Conservation (phyloP, 2,797 vertebrate genomes). For the Peromyscus nudipes region DNA sequence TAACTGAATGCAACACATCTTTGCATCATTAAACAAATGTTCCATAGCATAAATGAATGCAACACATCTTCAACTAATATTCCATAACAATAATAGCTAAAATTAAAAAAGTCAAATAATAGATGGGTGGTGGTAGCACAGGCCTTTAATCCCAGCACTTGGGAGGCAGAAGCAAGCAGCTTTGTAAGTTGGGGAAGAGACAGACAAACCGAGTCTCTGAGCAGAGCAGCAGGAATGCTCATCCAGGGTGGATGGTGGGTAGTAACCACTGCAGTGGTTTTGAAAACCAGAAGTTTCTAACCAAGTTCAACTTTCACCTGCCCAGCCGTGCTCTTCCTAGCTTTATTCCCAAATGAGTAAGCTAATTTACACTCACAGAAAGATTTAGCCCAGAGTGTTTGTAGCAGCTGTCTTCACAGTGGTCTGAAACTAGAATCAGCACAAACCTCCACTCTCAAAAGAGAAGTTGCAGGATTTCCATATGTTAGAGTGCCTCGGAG, state of each 20-base stretch:
- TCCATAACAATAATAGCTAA: not conserved
- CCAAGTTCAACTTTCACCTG: not conserved
- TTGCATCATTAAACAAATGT: not conserved
- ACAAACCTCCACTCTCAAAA: not conserved
- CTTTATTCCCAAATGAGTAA: not conserved
- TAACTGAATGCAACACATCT: not conserved
- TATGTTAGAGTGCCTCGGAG: too few relatives aligned
- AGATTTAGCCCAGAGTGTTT: not conserved
- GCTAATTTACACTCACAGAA: not conserved
- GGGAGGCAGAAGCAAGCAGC: not conserved
- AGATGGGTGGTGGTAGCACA: not conserved
- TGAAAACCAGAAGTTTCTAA: not conserved
- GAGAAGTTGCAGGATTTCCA: not conserved
- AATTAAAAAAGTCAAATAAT: not conserved
- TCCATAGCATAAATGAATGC: not conserved
- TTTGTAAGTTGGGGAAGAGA: not conserved
- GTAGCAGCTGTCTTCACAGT: not conserved
- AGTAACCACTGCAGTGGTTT: not conserved
- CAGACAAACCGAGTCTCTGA: not conserved
- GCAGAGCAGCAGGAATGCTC: not conserved
- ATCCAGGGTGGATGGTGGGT: not conserved
- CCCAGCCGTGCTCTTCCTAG: too few relatives aligned
- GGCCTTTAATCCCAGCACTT: not conserved
- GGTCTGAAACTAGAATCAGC: not conserved
- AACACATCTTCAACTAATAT: not conserved